phyloP scores from a whole-genome alignment of 1,140 invertebrate species.

The Drosophila elegans region DNA sequence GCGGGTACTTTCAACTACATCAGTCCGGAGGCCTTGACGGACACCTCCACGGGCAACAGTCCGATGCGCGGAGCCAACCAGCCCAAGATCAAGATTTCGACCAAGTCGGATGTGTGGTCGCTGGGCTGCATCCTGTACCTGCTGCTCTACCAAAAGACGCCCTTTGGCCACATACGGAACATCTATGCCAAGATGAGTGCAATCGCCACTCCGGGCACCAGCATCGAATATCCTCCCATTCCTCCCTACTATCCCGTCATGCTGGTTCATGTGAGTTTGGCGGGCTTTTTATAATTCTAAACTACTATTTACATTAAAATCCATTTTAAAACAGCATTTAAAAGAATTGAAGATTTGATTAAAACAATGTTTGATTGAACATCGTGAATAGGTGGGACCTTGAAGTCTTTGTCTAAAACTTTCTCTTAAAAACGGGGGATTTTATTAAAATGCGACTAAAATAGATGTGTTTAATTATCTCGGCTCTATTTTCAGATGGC shows the following conservation, averaged over 20 bases:
- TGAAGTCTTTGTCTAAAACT: no score
- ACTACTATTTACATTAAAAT: no score
- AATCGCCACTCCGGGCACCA: slow-evolving; percentile 91
- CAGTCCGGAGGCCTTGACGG: slow-evolving; percentile 95
- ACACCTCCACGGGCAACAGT: slow-evolving; percentile 85
- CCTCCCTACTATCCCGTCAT: slow-evolving; percentile 75
- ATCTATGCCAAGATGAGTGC: slow-evolving; percentile 92
- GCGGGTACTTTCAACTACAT: slow-evolving; percentile 98
- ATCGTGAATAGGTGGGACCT: no score
- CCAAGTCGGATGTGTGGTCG: slow-evolving; percentile 98
- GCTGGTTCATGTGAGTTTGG: slow-evolving; percentile 66
- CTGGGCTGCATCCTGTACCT: slow-evolving; percentile 98
- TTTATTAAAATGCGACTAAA: no score
- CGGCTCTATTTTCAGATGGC: slow-evolving; percentile 85
- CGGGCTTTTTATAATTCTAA: no score
- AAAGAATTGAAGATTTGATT: no score
- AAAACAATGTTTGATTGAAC: no score
- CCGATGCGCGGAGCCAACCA: slow-evolving; percentile 74
- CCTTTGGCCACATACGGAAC: slow-evolving; percentile 94
- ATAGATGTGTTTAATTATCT: not conserved
- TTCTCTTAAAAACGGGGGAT: no score
- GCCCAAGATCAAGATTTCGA: slow-evolving; percentile 89
- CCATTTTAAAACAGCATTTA: no score
- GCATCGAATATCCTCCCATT: slow-evolving; percentile 90
- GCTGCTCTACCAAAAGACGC: slow-evolving; percentile 95